Conservation (phyloP, 2,797 vertebrate species). For the Pipistrellus nathusii region DNA sequence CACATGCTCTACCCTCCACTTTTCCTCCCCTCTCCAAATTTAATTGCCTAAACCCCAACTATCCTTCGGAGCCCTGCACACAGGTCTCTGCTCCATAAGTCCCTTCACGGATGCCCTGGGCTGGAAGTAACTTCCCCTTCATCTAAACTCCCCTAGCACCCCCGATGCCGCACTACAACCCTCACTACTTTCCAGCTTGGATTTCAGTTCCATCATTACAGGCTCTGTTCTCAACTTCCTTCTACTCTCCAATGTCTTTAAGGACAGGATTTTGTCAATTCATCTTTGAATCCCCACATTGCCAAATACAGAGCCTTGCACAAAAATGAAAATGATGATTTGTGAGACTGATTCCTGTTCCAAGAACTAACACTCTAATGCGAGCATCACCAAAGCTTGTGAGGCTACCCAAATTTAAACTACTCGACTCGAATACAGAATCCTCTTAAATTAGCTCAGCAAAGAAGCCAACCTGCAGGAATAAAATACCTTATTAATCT, state of each 20-base stretch:
- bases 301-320: neutral
- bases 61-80: neutral
- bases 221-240: neutral
- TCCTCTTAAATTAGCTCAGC: slow-evolving; percentile 28
- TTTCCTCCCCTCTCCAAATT: neutral
- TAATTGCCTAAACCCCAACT: neutral
- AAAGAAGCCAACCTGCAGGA: slow-evolving; percentile 55
- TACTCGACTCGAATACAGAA: slow-evolving; percentile 40
- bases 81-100: neutral
- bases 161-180: too few relatives aligned
- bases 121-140: neutral
- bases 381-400: neutral
- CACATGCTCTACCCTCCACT: neutral
- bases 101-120: neutral
- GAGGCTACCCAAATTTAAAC: slow-evolving; percentile 25
- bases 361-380: neutral
- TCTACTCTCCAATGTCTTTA: neutral
- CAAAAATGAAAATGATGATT: neutral
- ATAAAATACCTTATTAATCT: slow-evolving; percentile 74
- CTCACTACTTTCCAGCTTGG: neutral
- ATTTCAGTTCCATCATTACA: neutral
- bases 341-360: neutral
- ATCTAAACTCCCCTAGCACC: neutral
- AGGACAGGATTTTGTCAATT: neutral
- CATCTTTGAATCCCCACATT: neutral